Conservation (phyloP, 1,140 invertebrate genomes). For the Drosophila busckii region DNA sequence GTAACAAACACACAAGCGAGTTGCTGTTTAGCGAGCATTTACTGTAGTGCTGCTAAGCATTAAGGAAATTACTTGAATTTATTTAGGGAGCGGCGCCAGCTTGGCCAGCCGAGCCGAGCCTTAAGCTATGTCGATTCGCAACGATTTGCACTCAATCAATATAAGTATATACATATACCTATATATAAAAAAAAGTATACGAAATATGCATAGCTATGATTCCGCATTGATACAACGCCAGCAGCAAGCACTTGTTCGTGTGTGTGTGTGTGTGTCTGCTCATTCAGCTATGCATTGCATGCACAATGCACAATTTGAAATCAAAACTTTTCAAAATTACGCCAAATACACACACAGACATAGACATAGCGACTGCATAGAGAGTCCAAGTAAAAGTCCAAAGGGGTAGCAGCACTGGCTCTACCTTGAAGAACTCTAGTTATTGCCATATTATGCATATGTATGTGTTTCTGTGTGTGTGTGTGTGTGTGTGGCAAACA, state of each 20-base stretch:
- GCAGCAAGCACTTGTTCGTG: too few relatives aligned
- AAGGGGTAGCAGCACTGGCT: too few relatives aligned
- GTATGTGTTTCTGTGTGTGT: neutral
- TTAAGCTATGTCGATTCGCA: neutral
- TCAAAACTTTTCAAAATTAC: constrained; percentile 27
- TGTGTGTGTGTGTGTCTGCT: constrained; percentile 1
- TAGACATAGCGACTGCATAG: neutral
- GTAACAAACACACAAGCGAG: too few relatives aligned
- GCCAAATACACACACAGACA: neutral
- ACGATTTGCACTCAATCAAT: constrained; percentile 16
- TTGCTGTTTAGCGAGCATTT: too few relatives aligned
- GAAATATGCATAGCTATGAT: too few relatives aligned
- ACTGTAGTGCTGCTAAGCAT: too few relatives aligned
- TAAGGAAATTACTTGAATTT: constrained; percentile 2
- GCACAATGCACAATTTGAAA: constrained; percentile 31
- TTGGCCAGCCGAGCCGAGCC: neutral
- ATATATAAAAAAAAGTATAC: neutral
- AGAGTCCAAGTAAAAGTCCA: too few relatives aligned
- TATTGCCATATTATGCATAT: constrained; percentile 13
- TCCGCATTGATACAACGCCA: too few relatives aligned
- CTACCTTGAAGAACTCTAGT: constrained; percentile 31
- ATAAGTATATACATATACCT: constrained; percentile 5
- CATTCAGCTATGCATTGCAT: constrained; percentile 17
- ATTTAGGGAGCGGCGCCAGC: neutral
- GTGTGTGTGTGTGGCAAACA: neutral